Evolutionary conservation across 2,797 vertebrate genomes (phyloP), one percentile per base, ranked within the genome.

Genomic region (Chelmon rostratus): DNA sequence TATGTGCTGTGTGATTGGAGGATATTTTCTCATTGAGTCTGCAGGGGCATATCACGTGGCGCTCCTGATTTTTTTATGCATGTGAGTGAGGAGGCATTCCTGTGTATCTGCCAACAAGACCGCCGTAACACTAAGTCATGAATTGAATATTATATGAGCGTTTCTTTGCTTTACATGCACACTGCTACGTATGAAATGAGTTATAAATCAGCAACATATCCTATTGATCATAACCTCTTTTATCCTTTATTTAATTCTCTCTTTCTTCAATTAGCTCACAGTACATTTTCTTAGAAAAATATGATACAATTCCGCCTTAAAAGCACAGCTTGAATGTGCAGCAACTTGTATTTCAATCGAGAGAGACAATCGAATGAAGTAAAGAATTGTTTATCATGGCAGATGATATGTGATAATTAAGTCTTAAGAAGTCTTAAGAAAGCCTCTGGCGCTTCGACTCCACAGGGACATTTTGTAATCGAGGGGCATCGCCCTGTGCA

Each of bases 301-400:
- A 19, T n/a, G 25, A 35, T 46, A 69, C 5, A 6, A n/a, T 50
- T 62, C 46, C 15, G 23, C 16, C 12, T 35, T 31, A 31, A 23
- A 33, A 44, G 50, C 18, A 52, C 46, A 25, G 61, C 35, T 67
- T 73, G 37, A 52, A 59, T 71, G 15, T 35, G 52, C 33, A 58
- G 19, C 9, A 57, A 13, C 6, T 18, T 65, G 4, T 11, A 50
- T 31, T 31, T 4, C 3, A 28, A 28, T 28, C 3, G 28, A n/a
- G n/a, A n/a, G n/a, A n/a, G n/a, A n/a, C n/a, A n/a, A 28, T 28
- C 31, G 28, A 31, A 31, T 31, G 28, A 31, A 31, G 28, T 31
- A 31, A 31, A 31, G 28, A 31, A 31, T 31, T 31, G 28, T 4
- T 31, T 31, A 31, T 31, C 4, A 31, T 31, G 28, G 31, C 28